Base-by-base conservation (phyloP, 2,113 vertebrate genomes). In the Stercorarius parasiticus region DNA sequence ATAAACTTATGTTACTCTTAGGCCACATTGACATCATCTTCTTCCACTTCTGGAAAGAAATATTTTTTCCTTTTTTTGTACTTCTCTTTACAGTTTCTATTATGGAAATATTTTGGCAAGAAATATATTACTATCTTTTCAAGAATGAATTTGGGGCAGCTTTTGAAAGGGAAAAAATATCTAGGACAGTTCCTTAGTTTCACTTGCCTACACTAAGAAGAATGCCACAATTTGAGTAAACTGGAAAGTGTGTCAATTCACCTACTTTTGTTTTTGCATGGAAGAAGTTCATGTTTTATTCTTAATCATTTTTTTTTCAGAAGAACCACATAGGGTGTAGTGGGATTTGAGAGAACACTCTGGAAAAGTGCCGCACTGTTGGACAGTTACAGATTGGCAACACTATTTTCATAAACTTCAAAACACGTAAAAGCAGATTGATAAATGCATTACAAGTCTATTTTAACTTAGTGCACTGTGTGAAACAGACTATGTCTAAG, bases 271-370 rank as follows among this genome's bases (percentile, higher is more conserved):
- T 52, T 92, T 77, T 73, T 23, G 6, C 3, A 42, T 47, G 10
- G 42, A 8, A 64, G 10, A 62, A 61, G 15, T 42, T 38, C 1
- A 32, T 47, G 13, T 4, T 20, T 53, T 19, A 3, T 40, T 56
- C 15, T 73, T 49, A 4, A 6, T 23, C 36, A 36, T 36, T 6
- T 62, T 45, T 52, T 55, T 52, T 15, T 5, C 15, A 17, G 30
- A 55, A 61, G 26, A 47, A 79, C 42, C 2, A 16, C 0, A 0
- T 23, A 34, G 2, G 6, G 5, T 40, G 29, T 43, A 78, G 10
- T 21, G 19, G 13, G 17, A 52, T 82, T 53, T 59, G 30, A 71
- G 18, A 77, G 49, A 86, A 27, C 2, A 49, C 55, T 50, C 16
- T 53, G 36, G 10, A 55, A 58, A 64, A 80, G 29, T 69, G 10